Evolutionary conservation across 2,888 invertebrate species (phyloP), one percentile per base, ranked within the genome.

Genomic region (Drosophila borborema): DNA sequence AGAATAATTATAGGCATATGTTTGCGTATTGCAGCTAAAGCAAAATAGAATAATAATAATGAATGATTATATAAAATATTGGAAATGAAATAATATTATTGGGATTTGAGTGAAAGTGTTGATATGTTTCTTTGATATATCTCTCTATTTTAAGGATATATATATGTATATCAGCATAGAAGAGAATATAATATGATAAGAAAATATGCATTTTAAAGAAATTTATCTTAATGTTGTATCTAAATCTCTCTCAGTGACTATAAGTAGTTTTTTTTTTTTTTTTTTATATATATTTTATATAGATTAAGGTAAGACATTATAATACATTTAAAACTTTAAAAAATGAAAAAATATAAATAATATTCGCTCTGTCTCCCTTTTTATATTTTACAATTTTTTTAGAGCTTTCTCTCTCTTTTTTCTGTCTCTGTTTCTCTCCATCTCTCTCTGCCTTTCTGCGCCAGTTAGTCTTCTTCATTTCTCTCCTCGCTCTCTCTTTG

Each of bases 1-100:
- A 10, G n/a, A 16, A 12, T 69, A 41, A 68, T 68, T 48, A 40
- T 36, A 16, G 28, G 7, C 36, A 12, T 18, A 28, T 16, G 1
- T 66, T 28, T 18, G 16, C 20, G n/a, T 10, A 6, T 7, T 14
- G 2, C 23, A 46, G 3, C 43, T 10, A 41, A 41, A 41, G 10
- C n/a, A 18, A 12, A 43, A 12, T 43, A 12, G 8, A 23, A 46
- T 10, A 1, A n/a, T 10, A 5, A 49, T 49, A 34, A 34, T 28
- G 28, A 28, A 28, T 28, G 28, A 28, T 49, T 31, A 18, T 18
- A 34, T 6, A 34, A 49, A 31, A n/a, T 34, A 34, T 31, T 31
- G 3, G 2, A 5, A 18, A 43, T 2, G 5, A 10, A 5, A 12
- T 14, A 5, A 14, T 1, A 14, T 16, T 16, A 40, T 40, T 40